Evolutionary conservation across 2,888 invertebrate genomes (phyloP).

Genomic region (Noctua fimbriata): DNA sequence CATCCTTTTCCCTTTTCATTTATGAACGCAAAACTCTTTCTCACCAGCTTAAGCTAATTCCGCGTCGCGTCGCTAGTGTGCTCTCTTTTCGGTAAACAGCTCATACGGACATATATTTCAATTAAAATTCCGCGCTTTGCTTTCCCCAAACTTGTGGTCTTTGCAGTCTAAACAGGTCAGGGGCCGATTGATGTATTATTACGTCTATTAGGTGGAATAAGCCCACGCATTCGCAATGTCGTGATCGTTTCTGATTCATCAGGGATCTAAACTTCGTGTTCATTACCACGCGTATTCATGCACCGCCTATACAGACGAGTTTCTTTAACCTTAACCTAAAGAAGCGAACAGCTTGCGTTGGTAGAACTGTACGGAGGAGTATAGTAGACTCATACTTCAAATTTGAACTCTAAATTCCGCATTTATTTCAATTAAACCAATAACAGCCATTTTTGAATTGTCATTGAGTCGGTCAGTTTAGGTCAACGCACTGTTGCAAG

Average conservation of each 20-base stretch:
- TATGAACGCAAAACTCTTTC: not conserved
- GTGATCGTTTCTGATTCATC: constrained; percentile 16
- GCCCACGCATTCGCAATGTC: constrained; percentile 4
- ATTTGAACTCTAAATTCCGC: not conserved
- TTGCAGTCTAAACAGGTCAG: not conserved
- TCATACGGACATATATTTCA: not conserved
- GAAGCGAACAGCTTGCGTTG: constrained; percentile 12
- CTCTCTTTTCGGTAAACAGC: not conserved
- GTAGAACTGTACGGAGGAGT: constrained; percentile 27
- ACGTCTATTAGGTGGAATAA: not conserved
- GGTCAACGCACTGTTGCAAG: not conserved
- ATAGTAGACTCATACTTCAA: constrained; percentile 10
- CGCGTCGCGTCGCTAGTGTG: not conserved
- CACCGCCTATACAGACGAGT: constrained; percentile 36
- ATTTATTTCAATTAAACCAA: not conserved
- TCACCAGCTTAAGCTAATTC: not conserved
- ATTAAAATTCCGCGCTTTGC: not conserved
- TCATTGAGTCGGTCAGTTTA: not conserved
- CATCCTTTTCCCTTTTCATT: not conserved
- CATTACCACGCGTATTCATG: constrained; percentile 10
- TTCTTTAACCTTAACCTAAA: constrained; percentile 57
- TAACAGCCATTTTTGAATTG: not conserved
- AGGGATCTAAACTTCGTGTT: constrained; percentile 25
- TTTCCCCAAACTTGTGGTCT: not conserved
- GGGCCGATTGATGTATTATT: not conserved